Evolutionary conservation across 2,113 vertebrate genomes (phyloP).

Genomic region (Zapus hudsonius): DNA sequence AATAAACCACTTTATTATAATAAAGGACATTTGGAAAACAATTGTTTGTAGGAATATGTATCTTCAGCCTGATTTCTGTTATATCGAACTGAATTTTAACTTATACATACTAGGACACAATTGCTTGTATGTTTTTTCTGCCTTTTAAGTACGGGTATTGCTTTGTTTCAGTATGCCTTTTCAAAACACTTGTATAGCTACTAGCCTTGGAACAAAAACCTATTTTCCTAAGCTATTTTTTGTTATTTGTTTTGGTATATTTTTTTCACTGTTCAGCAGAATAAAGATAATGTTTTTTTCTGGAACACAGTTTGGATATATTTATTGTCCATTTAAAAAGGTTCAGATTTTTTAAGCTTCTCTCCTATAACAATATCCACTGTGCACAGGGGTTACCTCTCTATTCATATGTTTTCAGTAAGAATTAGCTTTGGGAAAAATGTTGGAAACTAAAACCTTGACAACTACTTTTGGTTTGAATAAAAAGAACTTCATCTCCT

Average conservation of each 20-base stretch:
- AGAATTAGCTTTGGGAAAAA: background rate
- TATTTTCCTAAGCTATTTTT: background rate
- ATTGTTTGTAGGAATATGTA: background rate
- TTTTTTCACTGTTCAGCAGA: background rate
- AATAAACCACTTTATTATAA: background rate
- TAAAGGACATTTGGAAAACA: background rate
- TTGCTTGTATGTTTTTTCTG: no score
- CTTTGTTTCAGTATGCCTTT: constrained; percentile 1
- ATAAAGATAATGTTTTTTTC: background rate
- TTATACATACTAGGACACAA: background rate
- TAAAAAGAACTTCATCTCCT: background rate
- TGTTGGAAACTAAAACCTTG: background rate
- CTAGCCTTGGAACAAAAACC: background rate
- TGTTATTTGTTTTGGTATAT: background rate
- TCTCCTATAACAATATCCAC: background rate
- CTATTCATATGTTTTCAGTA: background rate
- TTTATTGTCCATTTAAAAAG: background rate
- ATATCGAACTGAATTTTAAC: background rate
- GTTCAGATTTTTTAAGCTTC: background rate
- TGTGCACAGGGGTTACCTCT: background rate
- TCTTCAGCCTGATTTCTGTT: background rate
- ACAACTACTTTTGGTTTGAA: background rate
- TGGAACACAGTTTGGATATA: background rate
- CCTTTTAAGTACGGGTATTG: no score
- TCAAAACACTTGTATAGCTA: background rate